These are phyloP conservation scores for Cygnus olor DNA, from an alignment of 2,797 vertebrate species.

Conservation along the genomic window DNA sequence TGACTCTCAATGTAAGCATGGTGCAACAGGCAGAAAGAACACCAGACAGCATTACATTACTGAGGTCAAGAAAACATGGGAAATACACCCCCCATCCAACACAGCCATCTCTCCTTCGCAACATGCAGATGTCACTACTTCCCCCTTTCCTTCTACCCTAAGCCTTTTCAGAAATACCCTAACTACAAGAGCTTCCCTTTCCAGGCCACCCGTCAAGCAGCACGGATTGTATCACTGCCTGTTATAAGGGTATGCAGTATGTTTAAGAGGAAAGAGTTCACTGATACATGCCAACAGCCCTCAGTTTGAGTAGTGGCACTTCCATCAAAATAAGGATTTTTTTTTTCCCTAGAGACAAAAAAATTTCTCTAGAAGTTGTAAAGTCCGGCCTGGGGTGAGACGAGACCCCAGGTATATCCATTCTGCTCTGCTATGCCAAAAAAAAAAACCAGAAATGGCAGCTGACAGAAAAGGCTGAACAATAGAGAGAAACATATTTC, in stretches of 20 bases:
- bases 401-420: not conserved
- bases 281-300: not conserved
- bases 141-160: not conserved
- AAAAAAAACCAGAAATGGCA: not conserved
- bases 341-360: not conserved
- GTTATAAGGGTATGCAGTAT: accelerated
- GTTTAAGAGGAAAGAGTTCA: not conserved
- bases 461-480: not conserved
- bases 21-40: not conserved
- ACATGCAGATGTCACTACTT: not conserved
- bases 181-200: not conserved
- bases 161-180: not conserved
- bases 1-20: too few relatives aligned
- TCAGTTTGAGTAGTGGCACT: not conserved
- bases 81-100: not conserved
- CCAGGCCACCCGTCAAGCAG: not conserved
- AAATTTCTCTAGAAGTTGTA: not conserved
- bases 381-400: not conserved
- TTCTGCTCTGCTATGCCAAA: not conserved
- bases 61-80: not conserved
- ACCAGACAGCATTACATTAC: accelerated
- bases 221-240: not conserved
- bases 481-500: not conserved
- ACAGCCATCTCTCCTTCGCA: not conserved
- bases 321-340: not conserved